A percentile compares a stretch with the other conserved stretches of the same genome.
These are phyloP conservation scores for Hyaena hyaena DNA, from an alignment of 2,113 vertebrate species.

Conservation along the genomic window DNA sequence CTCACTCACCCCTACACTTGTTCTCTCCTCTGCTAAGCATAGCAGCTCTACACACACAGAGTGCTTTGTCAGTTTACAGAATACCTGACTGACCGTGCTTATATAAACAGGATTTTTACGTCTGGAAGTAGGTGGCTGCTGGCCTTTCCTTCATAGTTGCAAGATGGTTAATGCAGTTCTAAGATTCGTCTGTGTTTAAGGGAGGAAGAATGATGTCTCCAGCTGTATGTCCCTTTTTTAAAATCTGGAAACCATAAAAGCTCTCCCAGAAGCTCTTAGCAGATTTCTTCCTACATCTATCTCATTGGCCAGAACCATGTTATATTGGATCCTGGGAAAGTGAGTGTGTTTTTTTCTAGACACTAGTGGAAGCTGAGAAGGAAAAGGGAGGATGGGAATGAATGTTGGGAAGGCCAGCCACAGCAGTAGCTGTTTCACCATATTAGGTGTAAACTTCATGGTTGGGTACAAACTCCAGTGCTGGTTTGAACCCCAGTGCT, in stretches of 20 bases:
- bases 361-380: not conserved
- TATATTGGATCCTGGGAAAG: not conserved
- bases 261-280: not conserved
- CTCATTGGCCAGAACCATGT: not conserved
- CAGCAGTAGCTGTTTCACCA: not conserved
- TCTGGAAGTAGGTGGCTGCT: not conserved
- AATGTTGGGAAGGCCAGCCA: not conserved
- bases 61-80: not conserved
- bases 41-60: not conserved
- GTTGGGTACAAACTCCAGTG: not conserved
- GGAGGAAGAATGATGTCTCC: not conserved
- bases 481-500: not conserved
- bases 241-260: not conserved
- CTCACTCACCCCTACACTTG: not conserved
- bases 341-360: not conserved
- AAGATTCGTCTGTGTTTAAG: not conserved
- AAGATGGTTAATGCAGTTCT: not conserved
- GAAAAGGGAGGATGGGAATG: not conserved
- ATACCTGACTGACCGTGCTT: not conserved
- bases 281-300: not conserved
- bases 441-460: not conserved
- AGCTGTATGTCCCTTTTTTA: not conserved
- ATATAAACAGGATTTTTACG: not conserved
- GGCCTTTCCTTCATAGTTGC: not conserved
- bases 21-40: not conserved